These are phyloP conservation scores for Abramis brama DNA, from an alignment of 2,113 vertebrate genomes.

Conservation along the genomic window DNA sequence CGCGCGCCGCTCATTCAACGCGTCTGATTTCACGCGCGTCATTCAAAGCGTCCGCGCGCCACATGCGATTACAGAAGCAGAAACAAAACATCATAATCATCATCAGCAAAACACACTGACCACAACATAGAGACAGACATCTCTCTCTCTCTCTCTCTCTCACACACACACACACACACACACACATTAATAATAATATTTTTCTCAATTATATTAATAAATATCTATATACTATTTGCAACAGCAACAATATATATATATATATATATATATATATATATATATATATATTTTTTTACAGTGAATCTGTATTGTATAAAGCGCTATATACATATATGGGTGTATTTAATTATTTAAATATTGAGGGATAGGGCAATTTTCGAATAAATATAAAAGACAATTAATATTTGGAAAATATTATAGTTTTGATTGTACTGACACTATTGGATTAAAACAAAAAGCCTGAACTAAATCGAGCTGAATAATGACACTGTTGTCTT, in stretches of 20 bases:
- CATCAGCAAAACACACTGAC: neutral
- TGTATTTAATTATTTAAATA: too few relatives aligned
- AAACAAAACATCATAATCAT: neutral
- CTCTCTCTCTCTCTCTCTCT: slow-evolving; percentile 6
- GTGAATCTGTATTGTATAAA: too few relatives aligned
- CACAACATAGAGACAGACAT: neutral
- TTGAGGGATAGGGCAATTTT: too few relatives aligned
- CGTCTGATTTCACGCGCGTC: neutral
- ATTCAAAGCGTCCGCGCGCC: neutral
- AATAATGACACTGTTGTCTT: neutral
- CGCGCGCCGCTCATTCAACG: neutral
- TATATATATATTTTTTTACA: too few relatives aligned
- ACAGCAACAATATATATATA: too few relatives aligned
- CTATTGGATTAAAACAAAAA: neutral
- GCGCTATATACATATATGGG: too few relatives aligned
- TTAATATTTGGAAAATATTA: neutral
- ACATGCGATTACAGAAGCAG: neutral
- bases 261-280: too few relatives aligned
- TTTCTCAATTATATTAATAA: too few relatives aligned
- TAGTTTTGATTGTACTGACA: neutral
- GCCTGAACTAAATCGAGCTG: neutral
- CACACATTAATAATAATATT: neutral
- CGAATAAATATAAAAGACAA: neutral
- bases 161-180: too few relatives aligned
- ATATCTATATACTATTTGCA: too few relatives aligned